Conservation (phyloP, 2,113 vertebrate species). For the Pica pica region DNA sequence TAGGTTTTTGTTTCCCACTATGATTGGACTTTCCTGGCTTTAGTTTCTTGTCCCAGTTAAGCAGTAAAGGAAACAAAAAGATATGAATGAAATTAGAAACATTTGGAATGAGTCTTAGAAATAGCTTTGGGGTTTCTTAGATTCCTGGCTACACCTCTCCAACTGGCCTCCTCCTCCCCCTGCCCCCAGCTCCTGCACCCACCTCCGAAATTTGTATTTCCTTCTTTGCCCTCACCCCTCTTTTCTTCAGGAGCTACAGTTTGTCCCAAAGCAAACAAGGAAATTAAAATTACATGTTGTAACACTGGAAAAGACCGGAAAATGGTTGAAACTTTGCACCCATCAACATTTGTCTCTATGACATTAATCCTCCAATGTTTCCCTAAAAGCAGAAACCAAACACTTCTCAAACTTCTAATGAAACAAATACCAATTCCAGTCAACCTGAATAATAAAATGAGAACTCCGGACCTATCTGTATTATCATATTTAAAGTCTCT, state of each 20-base stretch:
- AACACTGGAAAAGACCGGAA: neutral
- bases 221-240: neutral
- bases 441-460: constrained; percentile 62
- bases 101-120: constrained; percentile 58
- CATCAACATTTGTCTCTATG: constrained; percentile 10
- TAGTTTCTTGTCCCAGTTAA: constrained; percentile 69
- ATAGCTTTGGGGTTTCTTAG: constrained; percentile 56
- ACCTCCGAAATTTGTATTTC: neutral
- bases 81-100: constrained; percentile 73
- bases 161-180: neutral
- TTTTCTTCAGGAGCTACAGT: neutral
- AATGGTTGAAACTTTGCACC: constrained; percentile 34
- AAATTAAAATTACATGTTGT: constrained; percentile 26
- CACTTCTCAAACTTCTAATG: constrained; percentile 54
- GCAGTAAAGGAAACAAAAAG: constrained; percentile 73
- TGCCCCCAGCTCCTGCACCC: neutral
- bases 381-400: constrained; percentile 64
- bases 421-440: constrained; percentile 61
- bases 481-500: constrained; percentile 64
- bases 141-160: constrained; percentile 29
- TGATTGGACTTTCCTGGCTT: constrained; percentile 71
- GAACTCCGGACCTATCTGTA: constrained; percentile 61
- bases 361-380: constrained; percentile 34
- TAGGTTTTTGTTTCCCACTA: constrained; percentile 71
- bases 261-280: constrained; percentile 24